phyloP scores from a whole-genome alignment of 2,797 vertebrate species.

The Eidolon dupreanum region DNA sequence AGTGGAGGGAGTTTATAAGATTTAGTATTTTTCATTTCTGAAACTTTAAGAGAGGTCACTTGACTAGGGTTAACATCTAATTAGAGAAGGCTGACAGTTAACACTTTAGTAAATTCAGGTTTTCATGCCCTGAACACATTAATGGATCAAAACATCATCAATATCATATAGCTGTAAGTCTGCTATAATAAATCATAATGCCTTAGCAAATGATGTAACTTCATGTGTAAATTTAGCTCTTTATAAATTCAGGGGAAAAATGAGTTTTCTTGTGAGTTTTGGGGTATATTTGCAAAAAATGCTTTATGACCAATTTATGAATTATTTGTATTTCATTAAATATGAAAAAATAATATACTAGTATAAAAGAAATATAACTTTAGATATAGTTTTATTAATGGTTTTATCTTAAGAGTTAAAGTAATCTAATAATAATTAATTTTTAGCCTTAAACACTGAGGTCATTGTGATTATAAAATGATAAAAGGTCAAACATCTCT shows the following conservation, averaged over 20 bases:
- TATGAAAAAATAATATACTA: neutral
- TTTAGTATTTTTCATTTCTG: slow-evolving; percentile 37
- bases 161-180: neutral
- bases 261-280: neutral
- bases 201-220: neutral
- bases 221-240: slow-evolving; percentile 29
- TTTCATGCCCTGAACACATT: slow-evolving; percentile 1
- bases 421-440: neutral
- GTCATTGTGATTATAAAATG: neutral
- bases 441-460: neutral
- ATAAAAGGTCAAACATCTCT: neutral
- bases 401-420: slow-evolving; percentile 18
- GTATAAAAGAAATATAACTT: neutral
- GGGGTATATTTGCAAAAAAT: neutral
- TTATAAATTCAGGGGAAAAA: slow-evolving; percentile 17
- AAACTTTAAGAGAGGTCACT: slow-evolving; percentile 6
- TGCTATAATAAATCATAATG: neutral
- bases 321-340: neutral
- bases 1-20: neutral
- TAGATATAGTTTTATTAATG: neutral
- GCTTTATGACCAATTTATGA: neutral
- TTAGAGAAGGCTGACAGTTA: neutral
- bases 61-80: neutral
- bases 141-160: neutral
- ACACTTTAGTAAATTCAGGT: neutral